Conservation (phyloP, 2,113 vertebrate species). For the Syrmaticus mikado region DNA sequence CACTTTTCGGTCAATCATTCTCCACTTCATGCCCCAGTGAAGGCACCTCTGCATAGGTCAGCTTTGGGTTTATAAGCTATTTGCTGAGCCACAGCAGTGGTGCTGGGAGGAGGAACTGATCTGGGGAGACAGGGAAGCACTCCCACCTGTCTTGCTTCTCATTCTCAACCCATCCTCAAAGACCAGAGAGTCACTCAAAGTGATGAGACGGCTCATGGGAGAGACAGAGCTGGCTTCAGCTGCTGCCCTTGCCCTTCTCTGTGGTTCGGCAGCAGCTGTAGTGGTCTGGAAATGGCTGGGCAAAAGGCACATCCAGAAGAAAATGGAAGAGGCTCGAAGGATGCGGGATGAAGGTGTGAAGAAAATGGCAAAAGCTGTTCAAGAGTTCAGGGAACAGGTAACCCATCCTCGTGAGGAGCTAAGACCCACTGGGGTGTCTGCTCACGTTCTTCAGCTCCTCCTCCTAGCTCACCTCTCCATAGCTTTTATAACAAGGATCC, state of each 20-base stretch:
- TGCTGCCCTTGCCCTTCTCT: background rate
- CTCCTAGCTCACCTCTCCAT: background rate
- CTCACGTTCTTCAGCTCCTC: background rate
- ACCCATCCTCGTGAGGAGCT: background rate
- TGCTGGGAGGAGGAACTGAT: background rate
- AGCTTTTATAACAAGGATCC: background rate
- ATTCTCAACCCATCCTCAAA: background rate
- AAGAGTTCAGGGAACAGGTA: constrained; percentile 69
- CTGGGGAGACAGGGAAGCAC: background rate
- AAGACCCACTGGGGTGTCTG: background rate
- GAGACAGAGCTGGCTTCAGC: background rate
- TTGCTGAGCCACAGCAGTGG: background rate
- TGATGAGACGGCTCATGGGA: constrained; percentile 10
- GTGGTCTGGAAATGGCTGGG: constrained; percentile 47
- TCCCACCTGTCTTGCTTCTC: background rate
- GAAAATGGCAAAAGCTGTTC: constrained; percentile 57
- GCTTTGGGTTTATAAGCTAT: background rate
- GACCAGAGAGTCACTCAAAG: background rate
- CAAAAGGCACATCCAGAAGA: constrained; percentile 17
- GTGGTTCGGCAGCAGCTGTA: background rate
- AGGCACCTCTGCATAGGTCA: background rate
- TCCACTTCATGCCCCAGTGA: background rate
- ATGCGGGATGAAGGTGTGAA: constrained; percentile 27
- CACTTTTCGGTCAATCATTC: background rate
- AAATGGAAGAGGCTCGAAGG: constrained; percentile 49